Evolutionary conservation across 2,797 vertebrate species (phyloP), one percentile per base, ranked within the genome.

Genomic region (Brachyrhaphis roseni): DNA sequence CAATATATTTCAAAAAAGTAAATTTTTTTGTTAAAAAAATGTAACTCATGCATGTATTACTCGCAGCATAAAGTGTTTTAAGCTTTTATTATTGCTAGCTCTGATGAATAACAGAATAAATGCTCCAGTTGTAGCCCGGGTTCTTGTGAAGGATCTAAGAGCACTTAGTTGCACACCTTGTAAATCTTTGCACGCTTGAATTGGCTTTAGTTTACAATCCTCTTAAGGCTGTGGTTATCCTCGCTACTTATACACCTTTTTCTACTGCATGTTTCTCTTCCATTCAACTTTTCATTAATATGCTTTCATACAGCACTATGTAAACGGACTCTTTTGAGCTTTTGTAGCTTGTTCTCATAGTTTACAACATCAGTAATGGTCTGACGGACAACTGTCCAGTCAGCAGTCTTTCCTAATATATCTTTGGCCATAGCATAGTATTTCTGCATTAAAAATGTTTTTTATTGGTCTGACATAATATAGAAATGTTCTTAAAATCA

Each of bases 161-260:
- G 36, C 39, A 26, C 20, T 45, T 45, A 28, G 68, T 8, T 12
- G 68, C 41, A 45, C 41, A 71, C 41, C 23, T 71, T 71, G 41
- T 71, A 71, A 71, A 71, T 71, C 13, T 45, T 45, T 31, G 43
- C 26, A 71, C 6, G 13, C 41, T 45, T 71, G 26, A 45, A 71
- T n/a, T 16, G 68, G 68, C 68, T 71, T 71, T 45, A 26, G 41
- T 71, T 71, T 45, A 71, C 68, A 46, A 71, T 71, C 26, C 41
- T 71, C 41, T 45, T 71, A 71, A n/a, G 41, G 13, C 12, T 28
- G 39, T 45, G 68, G 68, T 71, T 71, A 20, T 45, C 26, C 45
- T 18, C 26, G 3, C 11, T 31, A 15, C 68, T 71, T 53, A 3
- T 10, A 1, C 23, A 53, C 51, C 23, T 53, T 53, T 53, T 53